Evolutionary conservation across 2,113 vertebrate genomes (phyloP).

Genomic region (Thymallus thymallus): DNA sequence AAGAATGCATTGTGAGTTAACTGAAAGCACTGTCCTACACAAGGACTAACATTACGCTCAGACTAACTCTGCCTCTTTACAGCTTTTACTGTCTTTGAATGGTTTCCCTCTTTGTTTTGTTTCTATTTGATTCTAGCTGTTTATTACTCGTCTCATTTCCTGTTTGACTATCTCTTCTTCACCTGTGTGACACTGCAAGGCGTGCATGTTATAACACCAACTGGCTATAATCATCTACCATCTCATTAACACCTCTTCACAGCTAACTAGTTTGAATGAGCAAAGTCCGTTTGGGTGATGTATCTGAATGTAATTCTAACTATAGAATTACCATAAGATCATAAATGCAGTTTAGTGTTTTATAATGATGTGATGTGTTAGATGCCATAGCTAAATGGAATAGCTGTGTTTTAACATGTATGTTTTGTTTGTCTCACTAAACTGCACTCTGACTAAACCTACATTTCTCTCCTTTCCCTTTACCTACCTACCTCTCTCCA

Average conservation of each 20-base stretch:
- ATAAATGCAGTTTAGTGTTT: not conserved
- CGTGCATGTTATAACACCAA: not conserved
- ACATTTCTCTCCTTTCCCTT: conserved; percentile 5
- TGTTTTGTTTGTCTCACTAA: conserved; percentile 34
- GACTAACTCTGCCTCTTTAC: not conserved
- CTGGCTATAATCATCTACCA: not conserved
- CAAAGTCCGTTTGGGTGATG: not conserved
- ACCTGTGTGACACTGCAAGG: conserved; percentile 18
- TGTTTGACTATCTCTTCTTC: conserved; percentile 4
- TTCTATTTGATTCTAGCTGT: not conserved
- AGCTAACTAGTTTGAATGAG: not conserved
- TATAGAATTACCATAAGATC: not conserved
- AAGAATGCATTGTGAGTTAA: not conserved
- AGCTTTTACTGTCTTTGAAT: not conserved
- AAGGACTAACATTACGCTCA: not conserved
- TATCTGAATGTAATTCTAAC: not conserved
- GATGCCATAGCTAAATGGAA: conserved; percentile 8
- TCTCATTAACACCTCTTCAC: not conserved
- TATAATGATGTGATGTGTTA: not conserved
- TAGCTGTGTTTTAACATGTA: conserved; percentile 36
- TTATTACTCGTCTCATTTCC: not conserved
- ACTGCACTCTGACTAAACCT: conserved; percentile 39
- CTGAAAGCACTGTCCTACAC: not conserved
- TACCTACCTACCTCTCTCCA: not conserved
- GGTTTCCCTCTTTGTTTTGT: not conserved